Conservation (phyloP, 1,140 invertebrate genomes). For the Drosophila repletoides region DNA sequence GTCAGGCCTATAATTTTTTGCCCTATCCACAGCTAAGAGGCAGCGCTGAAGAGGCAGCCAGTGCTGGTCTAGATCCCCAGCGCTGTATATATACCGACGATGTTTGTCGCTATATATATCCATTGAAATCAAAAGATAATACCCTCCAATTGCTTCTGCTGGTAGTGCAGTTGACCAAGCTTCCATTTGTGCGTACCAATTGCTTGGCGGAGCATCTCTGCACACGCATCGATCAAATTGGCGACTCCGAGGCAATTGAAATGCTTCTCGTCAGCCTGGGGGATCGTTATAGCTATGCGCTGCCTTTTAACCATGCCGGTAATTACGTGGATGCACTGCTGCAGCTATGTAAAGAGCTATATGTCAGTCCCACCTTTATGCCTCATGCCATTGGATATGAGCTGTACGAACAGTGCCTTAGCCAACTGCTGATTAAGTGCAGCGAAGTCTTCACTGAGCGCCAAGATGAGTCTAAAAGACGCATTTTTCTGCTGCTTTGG, state of each 20-base stretch:
- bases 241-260: constrained; percentile 83
- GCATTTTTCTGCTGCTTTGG: constrained; percentile 85
- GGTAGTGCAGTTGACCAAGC: constrained; percentile 84
- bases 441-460: constrained; percentile 66
- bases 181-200: constrained; percentile 84
- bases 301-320: neutral
- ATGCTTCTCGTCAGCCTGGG: constrained; percentile 54
- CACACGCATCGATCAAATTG: constrained; percentile 69
- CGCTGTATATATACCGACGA: constrained; percentile 86
- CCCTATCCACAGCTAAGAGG: constrained; percentile 72
- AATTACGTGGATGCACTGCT: constrained; percentile 17
- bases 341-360: constrained; percentile 61
- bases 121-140: constrained; percentile 84
- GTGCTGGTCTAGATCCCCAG: constrained; percentile 84
- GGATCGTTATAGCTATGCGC: constrained; percentile 34
- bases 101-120: constrained; percentile 86
- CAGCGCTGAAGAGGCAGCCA: constrained; percentile 27
- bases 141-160: constrained; percentile 84
- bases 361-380: constrained; percentile 85
- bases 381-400: constrained; percentile 85
- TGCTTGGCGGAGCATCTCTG: constrained; percentile 77
- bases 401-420: constrained; percentile 84
- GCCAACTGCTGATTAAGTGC: constrained; percentile 79
- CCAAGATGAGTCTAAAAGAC: constrained; percentile 66
- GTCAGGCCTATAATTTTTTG: constrained; percentile 86